Evolutionary conservation across 2,888 invertebrate genomes (phyloP), one percentile per base, ranked within the genome.

Genomic region (Mactromeris polynyma): DNA sequence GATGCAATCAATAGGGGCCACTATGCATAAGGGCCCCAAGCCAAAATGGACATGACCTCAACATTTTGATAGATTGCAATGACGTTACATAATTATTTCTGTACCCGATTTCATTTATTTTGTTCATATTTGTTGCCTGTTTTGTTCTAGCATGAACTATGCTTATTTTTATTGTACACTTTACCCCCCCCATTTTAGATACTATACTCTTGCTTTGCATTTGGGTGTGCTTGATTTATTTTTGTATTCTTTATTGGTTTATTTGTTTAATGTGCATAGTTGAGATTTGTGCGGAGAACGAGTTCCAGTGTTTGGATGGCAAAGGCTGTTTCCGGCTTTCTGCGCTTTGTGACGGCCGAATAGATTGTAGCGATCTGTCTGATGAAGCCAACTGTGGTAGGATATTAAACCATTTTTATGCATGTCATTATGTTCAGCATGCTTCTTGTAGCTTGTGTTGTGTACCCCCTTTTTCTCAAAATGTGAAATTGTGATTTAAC

Each of bases 271-370:
- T 81, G 33, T 93, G 87, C 78, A 42, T 80, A 83, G 88, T 69
- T 7, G 85, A 85, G n/a, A 73, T 78, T n/a, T 90, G 92, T 83
- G 31, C n/a, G 0, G 73, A 93, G 91, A 86, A 80, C 26, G 89
- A 96, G 85, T 95, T 95, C 90, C 93, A 92, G 86, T 96, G 96
- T 88, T 84, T 90, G 17, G 91, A 94, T 79, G 89, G 89, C 14
- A 79, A 82, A 46, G 87, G 87, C 21, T 95, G 95, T 86, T 92
- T 94, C 81, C 78, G 78, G 78, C 64, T 90, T 77, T 33, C 51
- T 21, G 79, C 91, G 42, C 83, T 93, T 54, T 96, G 95, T 90
- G 92, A 96, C 88, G 93, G 95, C 19, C 86, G 90, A 64, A 21
- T 81, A 14, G 94, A 96, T 89, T 93, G 93, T 88, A 42, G 31